Base-by-base conservation (phyloP, 2,113 vertebrate genomes). In the Gracilinanus agilis region DNA sequence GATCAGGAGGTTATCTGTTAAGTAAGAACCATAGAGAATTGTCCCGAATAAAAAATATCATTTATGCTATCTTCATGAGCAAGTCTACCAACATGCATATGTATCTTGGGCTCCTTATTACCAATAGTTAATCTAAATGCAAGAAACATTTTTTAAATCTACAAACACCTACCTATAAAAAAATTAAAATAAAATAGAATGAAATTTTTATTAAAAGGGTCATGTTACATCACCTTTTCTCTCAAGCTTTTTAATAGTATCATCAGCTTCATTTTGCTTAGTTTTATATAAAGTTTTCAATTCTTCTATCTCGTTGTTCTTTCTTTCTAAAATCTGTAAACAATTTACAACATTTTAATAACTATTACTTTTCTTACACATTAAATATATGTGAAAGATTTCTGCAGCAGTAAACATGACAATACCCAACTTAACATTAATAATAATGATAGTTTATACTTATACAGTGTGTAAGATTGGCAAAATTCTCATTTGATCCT, bases 291-390 rank as follows among this genome's bases (percentile, higher is more conserved):
- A 27, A 44, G 96, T 98, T 98, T 99, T 99, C 97, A 99, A 93
- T 96, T 99, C 98, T 54, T 99, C 99, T 92, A 99, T 99, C 98
- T 99, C 99, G 0, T 98, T 98, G 90, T 99, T 99, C 97, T 99
- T 99, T 96, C 99, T 98, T 96, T 99, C 98, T 98, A 99, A 98
- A 98, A 99, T 99, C 99, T 99, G 97, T 4, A 97, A 95, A 93
- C 27, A n/a, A 98, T 95, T 49, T 55, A 94, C 54, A 94, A 54
- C 44, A 29, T 53, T 95, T 97, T 75, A 97, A 83, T 1, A 55
- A 91, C 29, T 56, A 12, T 67, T 44, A 93, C 19, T 93, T 53
- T 90, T 75, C 4, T 92, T 75, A 94, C 23, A 67, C 56, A 93
- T 2, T 89, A 1, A 89, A 96, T 53, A 89, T 9, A 49, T 12